Percentiles rank a stretch among this genome's conserved stretches.
phyloP scores from a whole-genome alignment of 2,113 vertebrate genomes.

The Cnemophilus loriae region DNA sequence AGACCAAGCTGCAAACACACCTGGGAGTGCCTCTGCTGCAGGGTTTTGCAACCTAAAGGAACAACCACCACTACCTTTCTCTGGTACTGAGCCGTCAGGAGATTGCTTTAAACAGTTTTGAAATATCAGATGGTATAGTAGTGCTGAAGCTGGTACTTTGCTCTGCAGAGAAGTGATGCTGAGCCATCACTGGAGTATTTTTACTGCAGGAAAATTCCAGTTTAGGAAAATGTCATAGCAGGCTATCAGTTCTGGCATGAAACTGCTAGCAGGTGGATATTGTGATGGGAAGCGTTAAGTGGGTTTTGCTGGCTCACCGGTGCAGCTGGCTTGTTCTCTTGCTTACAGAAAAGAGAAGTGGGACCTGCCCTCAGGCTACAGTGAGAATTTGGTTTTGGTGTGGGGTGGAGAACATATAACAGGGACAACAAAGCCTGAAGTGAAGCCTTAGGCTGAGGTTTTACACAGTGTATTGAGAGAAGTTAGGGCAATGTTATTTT shows the following conservation, averaged over 20 bases:
- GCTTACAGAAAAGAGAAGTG: not conserved
- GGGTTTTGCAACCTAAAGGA: not conserved
- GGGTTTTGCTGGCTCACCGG: not conserved
- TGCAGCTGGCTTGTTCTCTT: not conserved
- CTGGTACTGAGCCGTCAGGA: not conserved
- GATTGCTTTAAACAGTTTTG: not conserved
- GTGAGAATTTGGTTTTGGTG: not conserved
- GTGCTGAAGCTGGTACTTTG: not conserved
- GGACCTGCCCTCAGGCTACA: not conserved
- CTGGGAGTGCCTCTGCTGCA: not conserved
- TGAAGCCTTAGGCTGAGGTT: not conserved
- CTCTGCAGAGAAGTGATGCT: not conserved
- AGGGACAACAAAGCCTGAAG: not conserved
- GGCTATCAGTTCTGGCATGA: slow-evolving; percentile 12
- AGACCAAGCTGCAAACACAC: not conserved
- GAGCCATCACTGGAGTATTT: not conserved
- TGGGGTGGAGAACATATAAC: not conserved
- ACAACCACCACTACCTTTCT: not conserved
- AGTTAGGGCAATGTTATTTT: not conserved
- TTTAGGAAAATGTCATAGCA: not conserved
- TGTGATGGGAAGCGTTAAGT: not conserved
- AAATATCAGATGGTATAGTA: not conserved
- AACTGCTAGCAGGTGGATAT: slow-evolving; percentile 16
- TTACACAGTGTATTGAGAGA: not conserved
- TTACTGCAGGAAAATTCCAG: not conserved